Percentiles rank a stretch among this genome's conserved stretches.
Evolutionary conservation across 2,888 invertebrate genomes (phyloP).

Genomic region (Ypsolopha scabrella): DNA sequence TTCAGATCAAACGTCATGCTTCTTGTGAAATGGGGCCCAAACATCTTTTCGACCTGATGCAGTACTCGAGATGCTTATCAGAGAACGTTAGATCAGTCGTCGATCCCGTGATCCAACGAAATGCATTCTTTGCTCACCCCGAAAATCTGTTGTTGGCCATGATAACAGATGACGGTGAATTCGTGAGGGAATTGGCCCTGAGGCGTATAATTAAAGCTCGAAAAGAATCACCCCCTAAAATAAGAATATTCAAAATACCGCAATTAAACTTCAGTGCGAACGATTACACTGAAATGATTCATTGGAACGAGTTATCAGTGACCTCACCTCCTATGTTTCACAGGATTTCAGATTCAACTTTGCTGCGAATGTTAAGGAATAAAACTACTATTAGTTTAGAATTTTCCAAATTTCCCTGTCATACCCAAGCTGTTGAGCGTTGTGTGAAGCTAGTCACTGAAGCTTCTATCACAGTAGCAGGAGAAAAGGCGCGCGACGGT

Average conservation of each 20-base stretch:
- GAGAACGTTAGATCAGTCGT: not conserved
- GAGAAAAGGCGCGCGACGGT: no score
- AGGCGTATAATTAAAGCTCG: slow-evolving; percentile 1
- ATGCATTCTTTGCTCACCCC: slow-evolving; percentile 1
- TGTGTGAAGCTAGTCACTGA: no score
- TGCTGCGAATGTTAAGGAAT: no score
- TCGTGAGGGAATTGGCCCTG: not conserved
- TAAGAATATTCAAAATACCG: slow-evolving; percentile 2
- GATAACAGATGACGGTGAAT: not conserved
- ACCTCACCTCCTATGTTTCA: no score
- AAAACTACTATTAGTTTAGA: no score
- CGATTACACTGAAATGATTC: slow-evolving; percentile 1
- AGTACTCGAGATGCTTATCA: slow-evolving; percentile 1
- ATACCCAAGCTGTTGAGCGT: no score
- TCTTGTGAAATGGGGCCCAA: slow-evolving; percentile 3
- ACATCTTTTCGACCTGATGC: not conserved
- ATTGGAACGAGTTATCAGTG: not conserved
- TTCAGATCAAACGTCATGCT: not conserved
- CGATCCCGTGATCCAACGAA: slow-evolving; percentile 1
- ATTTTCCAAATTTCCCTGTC: no score
- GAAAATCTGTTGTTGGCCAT: not conserved
- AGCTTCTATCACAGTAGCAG: no score
- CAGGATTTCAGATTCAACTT: no score
- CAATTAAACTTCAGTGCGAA: slow-evolving; percentile 2
- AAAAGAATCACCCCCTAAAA: slow-evolving; percentile 1